Percentiles rank a stretch among this genome's conserved stretches.
Evolutionary conservation across 2,888 invertebrate species (phyloP).

Genomic region (Dorcus hopei): DNA sequence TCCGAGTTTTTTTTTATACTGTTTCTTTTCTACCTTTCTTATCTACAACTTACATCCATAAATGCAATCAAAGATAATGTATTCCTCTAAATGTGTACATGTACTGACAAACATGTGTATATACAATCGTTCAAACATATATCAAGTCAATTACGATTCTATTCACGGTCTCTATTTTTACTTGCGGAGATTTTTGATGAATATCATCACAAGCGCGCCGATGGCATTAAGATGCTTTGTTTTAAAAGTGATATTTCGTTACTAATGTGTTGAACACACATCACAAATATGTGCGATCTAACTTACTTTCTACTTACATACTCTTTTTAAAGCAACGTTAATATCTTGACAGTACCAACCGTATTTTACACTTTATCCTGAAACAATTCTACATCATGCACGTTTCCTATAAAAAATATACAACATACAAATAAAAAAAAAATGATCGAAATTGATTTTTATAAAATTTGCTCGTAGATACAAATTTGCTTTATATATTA

Average conservation of each 20-base stretch:
- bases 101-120: slow-evolving; percentile 16
- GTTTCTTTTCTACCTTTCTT: too few relatives aligned
- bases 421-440: too few relatives aligned
- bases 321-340: slow-evolving; percentile 18
- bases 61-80: slow-evolving; percentile 12
- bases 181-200: slow-evolving; percentile 16
- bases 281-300: slow-evolving; percentile 15
- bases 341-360: not conserved
- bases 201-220: slow-evolving; percentile 10
- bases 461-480: too few relatives aligned
- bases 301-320: slow-evolving; percentile 17
- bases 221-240: slow-evolving; percentile 12
- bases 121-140: slow-evolving; percentile 14
- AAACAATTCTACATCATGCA: too few relatives aligned
- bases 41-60: not conserved
- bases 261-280: slow-evolving; percentile 13
- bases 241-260: slow-evolving; percentile 15
- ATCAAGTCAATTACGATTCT: slow-evolving; percentile 19
- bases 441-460: too few relatives aligned
- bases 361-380: too few relatives aligned
- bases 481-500: too few relatives aligned
- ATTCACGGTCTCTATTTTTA: slow-evolving; percentile 8
- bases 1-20: too few relatives aligned
- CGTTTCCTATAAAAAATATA: too few relatives aligned
- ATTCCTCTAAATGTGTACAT: slow-evolving; percentile 11